Evolutionary conservation across 1,140 invertebrate genomes (phyloP).

Genomic region (Drosophila leontia): DNA sequence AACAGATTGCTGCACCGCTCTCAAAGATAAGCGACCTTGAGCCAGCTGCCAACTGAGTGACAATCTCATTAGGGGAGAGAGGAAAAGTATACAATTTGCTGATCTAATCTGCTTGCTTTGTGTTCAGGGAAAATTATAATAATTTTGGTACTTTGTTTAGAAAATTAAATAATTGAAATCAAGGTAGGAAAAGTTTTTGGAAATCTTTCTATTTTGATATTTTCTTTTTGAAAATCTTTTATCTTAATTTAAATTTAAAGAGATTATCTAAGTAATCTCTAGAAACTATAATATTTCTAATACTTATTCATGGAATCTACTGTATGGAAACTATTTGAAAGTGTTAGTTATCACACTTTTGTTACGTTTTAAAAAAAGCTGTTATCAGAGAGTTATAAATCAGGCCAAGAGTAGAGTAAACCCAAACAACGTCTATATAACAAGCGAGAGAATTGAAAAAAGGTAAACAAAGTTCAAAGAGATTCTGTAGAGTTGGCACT

Average conservation of each 20-base stretch:
- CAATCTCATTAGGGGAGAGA: slow-evolving; percentile 58
- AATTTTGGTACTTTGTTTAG: neutral
- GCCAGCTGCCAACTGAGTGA: slow-evolving; percentile 61
- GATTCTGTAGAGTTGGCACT: slow-evolving; percentile 49
- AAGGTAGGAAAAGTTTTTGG: neutral
- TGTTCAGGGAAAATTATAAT: neutral
- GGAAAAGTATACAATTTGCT: neutral
- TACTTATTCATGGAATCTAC: neutral
- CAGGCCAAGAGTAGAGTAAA: slow-evolving; percentile 25
- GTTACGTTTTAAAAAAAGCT: neutral
- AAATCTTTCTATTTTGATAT: neutral
- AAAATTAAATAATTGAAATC: no score
- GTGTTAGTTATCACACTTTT: slow-evolving; percentile 13
- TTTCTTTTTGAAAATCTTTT: neutral
- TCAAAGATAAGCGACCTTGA: slow-evolving; percentile 49
- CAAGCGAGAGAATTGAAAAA: slow-evolving; percentile 7
- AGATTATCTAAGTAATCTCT: no score
- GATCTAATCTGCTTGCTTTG: neutral
- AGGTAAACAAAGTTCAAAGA: slow-evolving; percentile 51
- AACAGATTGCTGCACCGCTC: slow-evolving; percentile 34
- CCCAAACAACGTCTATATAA: slow-evolving; percentile 2
- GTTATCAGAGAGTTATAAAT: slow-evolving; percentile 36
- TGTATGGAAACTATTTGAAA: neutral
- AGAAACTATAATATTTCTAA: neutral
- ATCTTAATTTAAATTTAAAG: no score